Conservation (phyloP, 2,113 vertebrate genomes). For the Vanacampus margaritifer region DNA sequence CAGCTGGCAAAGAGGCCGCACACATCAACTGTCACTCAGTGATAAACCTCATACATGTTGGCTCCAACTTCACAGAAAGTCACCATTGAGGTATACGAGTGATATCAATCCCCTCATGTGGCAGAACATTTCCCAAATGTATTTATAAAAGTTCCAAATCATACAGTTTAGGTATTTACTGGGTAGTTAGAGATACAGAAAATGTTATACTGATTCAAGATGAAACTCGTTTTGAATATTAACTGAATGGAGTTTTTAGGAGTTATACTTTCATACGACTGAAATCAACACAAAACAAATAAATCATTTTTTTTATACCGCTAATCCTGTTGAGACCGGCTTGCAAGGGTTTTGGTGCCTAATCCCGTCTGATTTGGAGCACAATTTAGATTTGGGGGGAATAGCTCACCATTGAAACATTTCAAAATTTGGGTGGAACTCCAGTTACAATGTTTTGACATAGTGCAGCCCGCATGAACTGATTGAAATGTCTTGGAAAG, state of each 20-base stretch:
- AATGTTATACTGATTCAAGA: neutral
- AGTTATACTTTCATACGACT: no score
- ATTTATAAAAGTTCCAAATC: neutral
- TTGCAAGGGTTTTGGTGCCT: neutral
- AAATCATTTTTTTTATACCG: no score
- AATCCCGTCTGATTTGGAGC: no score
- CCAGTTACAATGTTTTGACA: neutral
- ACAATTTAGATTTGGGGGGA: neutral
- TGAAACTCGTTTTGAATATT: no score
- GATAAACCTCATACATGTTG: neutral
- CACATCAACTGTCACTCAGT: neutral
- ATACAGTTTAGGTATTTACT: neutral
- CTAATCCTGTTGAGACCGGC: neutral
- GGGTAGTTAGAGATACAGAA: neutral
- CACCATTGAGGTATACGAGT: no score
- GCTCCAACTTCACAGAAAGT: neutral
- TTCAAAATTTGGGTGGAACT: neutral
- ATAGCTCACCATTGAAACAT: neutral
- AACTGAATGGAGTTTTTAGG: no score
- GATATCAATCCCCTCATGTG: neutral
- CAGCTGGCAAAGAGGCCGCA: neutral
- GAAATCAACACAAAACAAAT: no score
- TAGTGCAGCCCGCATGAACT: neutral
- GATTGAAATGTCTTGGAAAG: constrained; percentile 5
- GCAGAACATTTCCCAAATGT: neutral